Percentiles rank a stretch among this genome's conserved stretches.
These are phyloP conservation scores for Dinocampus coccinellae DNA, from an alignment of 2,888 invertebrate genomes.

Conservation along the genomic window DNA sequence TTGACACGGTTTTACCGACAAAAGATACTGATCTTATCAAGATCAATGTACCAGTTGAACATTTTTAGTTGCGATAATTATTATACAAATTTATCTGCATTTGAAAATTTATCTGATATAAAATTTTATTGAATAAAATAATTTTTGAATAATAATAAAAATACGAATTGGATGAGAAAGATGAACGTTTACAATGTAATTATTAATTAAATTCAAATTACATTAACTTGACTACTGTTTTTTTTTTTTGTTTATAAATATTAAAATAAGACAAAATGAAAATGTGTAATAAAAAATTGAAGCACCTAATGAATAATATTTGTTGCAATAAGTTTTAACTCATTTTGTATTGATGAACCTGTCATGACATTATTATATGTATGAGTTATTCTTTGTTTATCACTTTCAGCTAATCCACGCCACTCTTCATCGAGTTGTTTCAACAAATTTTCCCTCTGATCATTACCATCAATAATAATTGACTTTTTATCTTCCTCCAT, in stretches of 20 bases:
- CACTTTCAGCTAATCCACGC: conserved; percentile 56
- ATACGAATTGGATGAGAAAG: not conserved
- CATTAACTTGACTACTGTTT: not conserved
- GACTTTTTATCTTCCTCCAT: conserved; percentile 56
- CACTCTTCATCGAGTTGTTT: conserved; percentile 59
- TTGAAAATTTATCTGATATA: too few species aligned
- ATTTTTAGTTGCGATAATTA: too few species aligned
- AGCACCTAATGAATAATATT: not conserved
- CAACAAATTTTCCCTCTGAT: conserved; percentile 54
- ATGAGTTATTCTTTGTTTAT: conserved; percentile 56
- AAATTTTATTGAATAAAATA: too few species aligned
- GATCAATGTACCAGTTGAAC: too few species aligned
- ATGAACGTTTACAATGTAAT: not conserved
- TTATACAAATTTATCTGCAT: too few species aligned
- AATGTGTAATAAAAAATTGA: not conserved
- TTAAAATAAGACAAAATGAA: not conserved
- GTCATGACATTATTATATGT: conserved; percentile 49
- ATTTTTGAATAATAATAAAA: not conserved
- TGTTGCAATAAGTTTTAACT: conserved; percentile 39
- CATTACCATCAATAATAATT: conserved; percentile 47
- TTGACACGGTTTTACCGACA: not conserved
- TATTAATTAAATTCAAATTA: not conserved
- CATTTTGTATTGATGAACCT: conserved; percentile 49
- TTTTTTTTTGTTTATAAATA: not conserved
- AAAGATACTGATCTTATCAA: too few species aligned